Evolutionary conservation across 2,113 vertebrate genomes (phyloP).

Genomic region (Lanius ludovicianus): DNA sequence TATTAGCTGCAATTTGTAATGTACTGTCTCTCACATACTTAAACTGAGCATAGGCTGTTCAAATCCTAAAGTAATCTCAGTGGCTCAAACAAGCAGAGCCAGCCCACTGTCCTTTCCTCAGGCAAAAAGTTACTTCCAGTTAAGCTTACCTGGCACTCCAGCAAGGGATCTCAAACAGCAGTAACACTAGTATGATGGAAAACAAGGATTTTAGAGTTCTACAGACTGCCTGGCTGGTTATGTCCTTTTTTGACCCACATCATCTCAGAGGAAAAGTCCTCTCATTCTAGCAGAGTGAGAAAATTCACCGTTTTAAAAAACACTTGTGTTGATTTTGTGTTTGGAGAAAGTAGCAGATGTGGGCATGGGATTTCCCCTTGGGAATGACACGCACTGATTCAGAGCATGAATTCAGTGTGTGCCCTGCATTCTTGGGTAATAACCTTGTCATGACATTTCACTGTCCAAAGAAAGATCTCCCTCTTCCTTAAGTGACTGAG

Average conservation of each 20-base stretch:
- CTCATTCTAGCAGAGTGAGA: neutral
- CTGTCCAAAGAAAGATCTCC: neutral
- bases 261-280: neutral
- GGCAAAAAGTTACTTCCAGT: neutral
- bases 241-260: neutral
- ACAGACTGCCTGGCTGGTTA: accelerated
- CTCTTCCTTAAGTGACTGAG: neutral
- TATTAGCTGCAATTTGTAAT: neutral
- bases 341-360: neutral
- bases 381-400: neutral
- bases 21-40: neutral
- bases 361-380: neutral
- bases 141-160: neutral
- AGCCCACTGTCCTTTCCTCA: neutral
- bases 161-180: neutral
- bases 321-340: neutral
- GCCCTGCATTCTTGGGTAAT: neutral
- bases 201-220: neutral
- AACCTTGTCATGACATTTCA: neutral
- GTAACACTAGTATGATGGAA: neutral
- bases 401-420: neutral
- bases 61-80: neutral
- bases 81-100: neutral
- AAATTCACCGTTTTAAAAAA: neutral
- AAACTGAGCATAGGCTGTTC: neutral